These are phyloP conservation scores for Dendropsophus ebraccatus DNA, from an alignment of 2,113 vertebrate species.

Conservation along the genomic window DNA sequence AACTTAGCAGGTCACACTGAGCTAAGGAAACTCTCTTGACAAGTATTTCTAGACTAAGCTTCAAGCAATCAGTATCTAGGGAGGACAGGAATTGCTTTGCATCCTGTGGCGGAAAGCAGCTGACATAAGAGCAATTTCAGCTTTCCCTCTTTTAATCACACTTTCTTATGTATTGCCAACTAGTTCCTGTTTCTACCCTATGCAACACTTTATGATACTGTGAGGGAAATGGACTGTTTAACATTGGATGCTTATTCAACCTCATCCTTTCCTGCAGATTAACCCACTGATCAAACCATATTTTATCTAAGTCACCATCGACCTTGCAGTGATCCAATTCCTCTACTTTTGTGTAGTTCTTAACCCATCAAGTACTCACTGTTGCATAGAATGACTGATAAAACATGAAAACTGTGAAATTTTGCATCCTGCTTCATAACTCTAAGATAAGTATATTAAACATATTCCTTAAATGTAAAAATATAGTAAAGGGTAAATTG, in stretches of 20 bases:
- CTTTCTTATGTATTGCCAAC: slow-evolving; percentile 81
- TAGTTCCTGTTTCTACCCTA: slow-evolving; percentile 68
- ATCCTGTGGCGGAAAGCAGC: slow-evolving; percentile 86
- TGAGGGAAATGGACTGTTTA: slow-evolving; percentile 71
- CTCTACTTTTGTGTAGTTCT: background rate
- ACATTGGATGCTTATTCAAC: slow-evolving; percentile 63
- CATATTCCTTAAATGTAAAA: too few relatives aligned
- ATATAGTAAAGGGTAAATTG: too few relatives aligned
- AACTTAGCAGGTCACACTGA: slow-evolving; percentile 74
- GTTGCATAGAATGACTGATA: background rate
- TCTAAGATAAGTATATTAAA: too few relatives aligned
- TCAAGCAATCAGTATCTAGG: slow-evolving; percentile 82
- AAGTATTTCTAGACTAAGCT: slow-evolving; percentile 78
- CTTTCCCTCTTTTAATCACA: slow-evolving; percentile 77
- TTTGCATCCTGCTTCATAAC: background rate
- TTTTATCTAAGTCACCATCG: slow-evolving; percentile 3
- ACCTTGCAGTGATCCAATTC: background rate
- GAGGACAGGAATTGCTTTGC: slow-evolving; percentile 81
- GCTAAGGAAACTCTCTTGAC: slow-evolving; percentile 78
- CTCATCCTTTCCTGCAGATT: slow-evolving; percentile 71
- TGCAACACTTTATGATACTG: slow-evolving; percentile 64
- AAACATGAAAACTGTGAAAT: background rate
- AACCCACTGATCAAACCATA: slow-evolving; percentile 64
- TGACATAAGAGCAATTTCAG: slow-evolving; percentile 75
- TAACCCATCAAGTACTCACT: too few relatives aligned